Percentiles rank a stretch among this genome's conserved stretches.
Conservation (phyloP, 1,140 invertebrate genomes). For the Drosophila miranda region DNA sequence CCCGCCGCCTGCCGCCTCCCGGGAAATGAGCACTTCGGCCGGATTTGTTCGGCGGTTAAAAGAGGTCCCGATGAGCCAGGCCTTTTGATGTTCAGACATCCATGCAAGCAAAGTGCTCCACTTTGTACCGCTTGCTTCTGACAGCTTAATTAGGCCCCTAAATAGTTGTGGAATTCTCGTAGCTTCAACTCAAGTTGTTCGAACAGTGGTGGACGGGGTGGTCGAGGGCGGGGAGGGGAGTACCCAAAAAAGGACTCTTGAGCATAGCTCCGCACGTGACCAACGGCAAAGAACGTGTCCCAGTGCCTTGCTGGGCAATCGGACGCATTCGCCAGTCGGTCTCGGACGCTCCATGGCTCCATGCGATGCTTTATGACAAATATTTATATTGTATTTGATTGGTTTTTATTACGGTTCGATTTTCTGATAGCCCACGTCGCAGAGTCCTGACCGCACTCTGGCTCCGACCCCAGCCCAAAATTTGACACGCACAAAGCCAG, state of each 20-base stretch:
- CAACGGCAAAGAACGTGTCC: slow-evolving; percentile 12
- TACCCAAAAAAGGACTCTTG: neutral
- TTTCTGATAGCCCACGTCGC: slow-evolving; percentile 55
- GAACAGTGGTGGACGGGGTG: too few species aligned
- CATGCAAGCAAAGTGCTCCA: slow-evolving; percentile 14
- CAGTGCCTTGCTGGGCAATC: slow-evolving; percentile 8
- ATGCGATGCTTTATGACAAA: slow-evolving; percentile 34
- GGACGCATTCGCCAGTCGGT: neutral
- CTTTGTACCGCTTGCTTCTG: slow-evolving; percentile 42
- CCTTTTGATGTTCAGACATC: slow-evolving; percentile 58
- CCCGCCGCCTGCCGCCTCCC: neutral
- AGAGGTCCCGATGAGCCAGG: slow-evolving; percentile 13
- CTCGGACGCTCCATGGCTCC: neutral
- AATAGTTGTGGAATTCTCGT: slow-evolving; percentile 5
- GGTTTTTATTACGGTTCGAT: slow-evolving; percentile 41
- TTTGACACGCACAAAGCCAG: too few species aligned
- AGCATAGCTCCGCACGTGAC: slow-evolving; percentile 25
- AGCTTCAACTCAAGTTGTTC: neutral
- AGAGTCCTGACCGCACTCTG: neutral
- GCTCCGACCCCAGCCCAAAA: too few species aligned
- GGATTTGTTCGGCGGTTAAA: slow-evolving; percentile 38
- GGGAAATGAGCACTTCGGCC: slow-evolving; percentile 66
- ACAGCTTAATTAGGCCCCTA: slow-evolving; percentile 62
- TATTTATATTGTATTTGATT: slow-evolving; percentile 62
- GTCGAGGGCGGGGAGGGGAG: neutral